These are phyloP conservation scores for Dufourea novaeangliae DNA, from an alignment of 1,140 invertebrate genomes.

Conservation along the genomic window DNA sequence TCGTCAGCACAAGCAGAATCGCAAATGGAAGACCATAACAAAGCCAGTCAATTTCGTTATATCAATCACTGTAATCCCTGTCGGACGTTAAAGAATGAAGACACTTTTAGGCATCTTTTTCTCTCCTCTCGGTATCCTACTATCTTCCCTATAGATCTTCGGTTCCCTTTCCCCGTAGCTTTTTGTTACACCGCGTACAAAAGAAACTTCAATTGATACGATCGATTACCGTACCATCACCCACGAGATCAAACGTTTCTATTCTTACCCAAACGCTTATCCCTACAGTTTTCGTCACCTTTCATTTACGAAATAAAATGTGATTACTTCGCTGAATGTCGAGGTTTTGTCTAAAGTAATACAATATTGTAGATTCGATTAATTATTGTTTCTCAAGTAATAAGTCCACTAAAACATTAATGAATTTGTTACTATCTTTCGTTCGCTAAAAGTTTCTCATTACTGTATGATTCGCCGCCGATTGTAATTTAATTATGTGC, in stretches of 20 bases:
- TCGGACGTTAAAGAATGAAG: constrained; percentile 30
- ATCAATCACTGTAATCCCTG: constrained; percentile 23
- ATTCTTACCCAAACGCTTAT: constrained; percentile 3
- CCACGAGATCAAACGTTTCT: constrained; percentile 6
- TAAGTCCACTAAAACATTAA: too few relatives aligned
- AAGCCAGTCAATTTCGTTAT: not conserved
- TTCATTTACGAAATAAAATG: not conserved
- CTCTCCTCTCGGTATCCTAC: not conserved
- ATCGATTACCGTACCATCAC: constrained; percentile 9
- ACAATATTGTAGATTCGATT: not conserved
- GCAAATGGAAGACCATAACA: not conserved
- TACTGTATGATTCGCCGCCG: too few relatives aligned
- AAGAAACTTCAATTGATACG: constrained; percentile 11
- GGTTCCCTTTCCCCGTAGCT: constrained; percentile 1
- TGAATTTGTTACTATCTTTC: too few relatives aligned
- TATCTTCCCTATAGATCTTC: constrained; percentile 9
- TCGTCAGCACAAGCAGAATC: not conserved
- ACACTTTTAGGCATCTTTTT: constrained; percentile 26
- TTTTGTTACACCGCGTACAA: not conserved
- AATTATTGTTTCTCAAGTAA: too few relatives aligned
- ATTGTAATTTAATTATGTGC: too few relatives aligned
- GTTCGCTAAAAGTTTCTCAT: too few relatives aligned
- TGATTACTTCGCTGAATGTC: not conserved
- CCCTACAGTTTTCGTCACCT: not conserved
- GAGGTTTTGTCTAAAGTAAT: not conserved